Evolutionary conservation across 2,888 invertebrate genomes (phyloP).

Genomic region (Ichneumoninae sp.): DNA sequence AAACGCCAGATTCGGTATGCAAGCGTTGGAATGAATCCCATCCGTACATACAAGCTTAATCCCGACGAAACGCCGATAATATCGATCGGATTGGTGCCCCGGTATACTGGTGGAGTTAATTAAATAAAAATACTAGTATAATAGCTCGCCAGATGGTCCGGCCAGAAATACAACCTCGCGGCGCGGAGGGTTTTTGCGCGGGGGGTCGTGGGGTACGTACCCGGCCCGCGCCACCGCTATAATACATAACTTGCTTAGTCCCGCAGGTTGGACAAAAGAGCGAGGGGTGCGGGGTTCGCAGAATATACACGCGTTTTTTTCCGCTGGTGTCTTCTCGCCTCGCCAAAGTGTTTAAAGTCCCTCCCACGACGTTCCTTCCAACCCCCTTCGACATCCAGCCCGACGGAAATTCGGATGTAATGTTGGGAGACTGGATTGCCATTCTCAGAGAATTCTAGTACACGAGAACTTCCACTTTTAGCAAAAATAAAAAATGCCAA

Average conservation of each 20-base stretch:
- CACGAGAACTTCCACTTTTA: neutral
- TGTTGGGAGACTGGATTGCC: neutral
- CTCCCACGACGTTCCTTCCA: slow-evolving; percentile 62
- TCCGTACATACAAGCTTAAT: slow-evolving; percentile 81
- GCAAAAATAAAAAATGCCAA: too few relatives aligned
- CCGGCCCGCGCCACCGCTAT: slow-evolving; percentile 68
- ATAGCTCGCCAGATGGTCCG: slow-evolving; percentile 83
- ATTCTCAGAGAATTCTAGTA: neutral
- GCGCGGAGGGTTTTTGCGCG: slow-evolving; percentile 73
- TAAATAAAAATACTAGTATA: slow-evolving; percentile 84
- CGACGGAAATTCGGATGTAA: slow-evolving; percentile 14
- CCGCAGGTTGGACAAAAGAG: slow-evolving; percentile 82
- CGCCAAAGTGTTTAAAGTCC: slow-evolving; percentile 79
- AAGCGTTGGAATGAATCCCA: slow-evolving; percentile 65
- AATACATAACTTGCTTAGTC: slow-evolving; percentile 84
- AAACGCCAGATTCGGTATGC: slow-evolving; percentile 82
- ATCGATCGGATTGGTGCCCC: slow-evolving; percentile 80
- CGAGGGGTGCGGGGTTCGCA: slow-evolving; percentile 59
- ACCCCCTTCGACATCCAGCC: slow-evolving; percentile 17
- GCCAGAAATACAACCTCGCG: slow-evolving; percentile 82
- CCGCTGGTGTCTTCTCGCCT: slow-evolving; percentile 61
- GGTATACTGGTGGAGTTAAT: slow-evolving; percentile 80
- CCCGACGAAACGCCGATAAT: slow-evolving; percentile 83
- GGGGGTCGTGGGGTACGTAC: slow-evolving; percentile 62
- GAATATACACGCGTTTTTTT: slow-evolving; percentile 32